A percentile compares a stretch with the other conserved stretches of the same genome.
Conservation (phyloP, 2,113 vertebrate species). For the Odocoileus hemionus region DNA sequence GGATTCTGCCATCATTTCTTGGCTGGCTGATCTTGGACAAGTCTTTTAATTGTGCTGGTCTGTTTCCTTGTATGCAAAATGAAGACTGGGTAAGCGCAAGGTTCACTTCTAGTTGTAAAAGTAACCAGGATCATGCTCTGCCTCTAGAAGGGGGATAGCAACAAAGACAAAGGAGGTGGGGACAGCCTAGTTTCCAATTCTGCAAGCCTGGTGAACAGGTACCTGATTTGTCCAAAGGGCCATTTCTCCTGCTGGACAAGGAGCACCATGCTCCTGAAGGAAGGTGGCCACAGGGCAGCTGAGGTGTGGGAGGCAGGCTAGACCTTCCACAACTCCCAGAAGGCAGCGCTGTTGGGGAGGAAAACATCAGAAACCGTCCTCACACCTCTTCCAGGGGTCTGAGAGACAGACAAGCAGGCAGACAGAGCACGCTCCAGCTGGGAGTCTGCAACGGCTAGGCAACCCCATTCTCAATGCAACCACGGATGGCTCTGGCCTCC, state of each 20-base stretch:
- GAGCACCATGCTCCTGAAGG: not conserved
- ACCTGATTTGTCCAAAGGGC: not conserved
- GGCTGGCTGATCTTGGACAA: not conserved
- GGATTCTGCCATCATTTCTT: not conserved
- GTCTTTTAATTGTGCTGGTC: not conserved
- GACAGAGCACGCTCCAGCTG: not conserved
- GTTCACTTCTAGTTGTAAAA: not conserved
- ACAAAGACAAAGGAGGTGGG: not conserved
- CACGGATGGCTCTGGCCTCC: not conserved
- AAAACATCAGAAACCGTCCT: not conserved
- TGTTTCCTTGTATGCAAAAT: not conserved
- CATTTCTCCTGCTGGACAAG: not conserved
- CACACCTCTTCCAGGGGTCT: too few relatives aligned
- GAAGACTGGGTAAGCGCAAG: not conserved
- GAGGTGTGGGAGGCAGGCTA: not conserved
- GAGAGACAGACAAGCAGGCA: not conserved
- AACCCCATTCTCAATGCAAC: not conserved
- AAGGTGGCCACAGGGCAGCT: too few relatives aligned
- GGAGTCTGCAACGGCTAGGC: not conserved
- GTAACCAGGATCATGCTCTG: too few relatives aligned
- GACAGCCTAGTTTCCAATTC: not conserved
- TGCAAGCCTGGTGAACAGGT: not conserved
- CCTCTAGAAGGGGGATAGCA: not conserved
- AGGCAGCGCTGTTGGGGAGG: not conserved
- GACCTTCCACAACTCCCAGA: not conserved